phyloP scores from a whole-genome alignment of 2,888 invertebrate genomes.

The Rambutsinella grinnellia region DNA sequence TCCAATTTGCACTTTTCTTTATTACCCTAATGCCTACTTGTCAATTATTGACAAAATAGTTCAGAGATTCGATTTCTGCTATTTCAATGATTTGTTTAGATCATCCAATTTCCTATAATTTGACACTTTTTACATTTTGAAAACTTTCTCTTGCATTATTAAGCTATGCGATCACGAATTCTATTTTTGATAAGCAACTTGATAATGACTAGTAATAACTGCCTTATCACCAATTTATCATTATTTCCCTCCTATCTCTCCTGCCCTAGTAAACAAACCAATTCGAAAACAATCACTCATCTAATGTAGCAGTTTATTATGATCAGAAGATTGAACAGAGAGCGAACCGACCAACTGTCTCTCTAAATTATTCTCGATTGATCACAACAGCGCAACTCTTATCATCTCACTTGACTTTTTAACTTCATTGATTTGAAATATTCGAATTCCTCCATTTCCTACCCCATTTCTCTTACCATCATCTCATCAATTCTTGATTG shows the following conservation, averaged over 20 bases:
- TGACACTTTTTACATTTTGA: no score
- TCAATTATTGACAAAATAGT: no score
- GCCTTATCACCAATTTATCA: conserved; percentile 40
- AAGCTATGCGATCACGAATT: no score
- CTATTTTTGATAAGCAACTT: background rate
- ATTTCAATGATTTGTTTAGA: no score
- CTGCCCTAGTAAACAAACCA: conserved; percentile 1
- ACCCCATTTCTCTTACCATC: background rate
- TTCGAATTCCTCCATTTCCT: conserved; percentile 40
- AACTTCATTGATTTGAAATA: conserved; percentile 10
- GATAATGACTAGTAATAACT: conserved; percentile 21
- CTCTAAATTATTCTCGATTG: background rate
- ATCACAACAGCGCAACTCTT: background rate
- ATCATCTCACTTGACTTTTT: background rate
- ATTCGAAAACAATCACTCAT: conserved; percentile 19
- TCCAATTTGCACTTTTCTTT: no score
- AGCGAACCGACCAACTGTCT: conserved; percentile 12
- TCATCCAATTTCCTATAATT: no score
- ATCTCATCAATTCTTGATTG: background rate
- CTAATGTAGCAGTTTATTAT: conserved; percentile 42
- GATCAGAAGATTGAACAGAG: conserved; percentile 27
- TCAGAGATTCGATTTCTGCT: no score
- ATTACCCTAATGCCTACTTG: no score
- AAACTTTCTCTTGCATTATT: no score
- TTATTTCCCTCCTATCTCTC: conserved; percentile 2